Evolutionary conservation across 2,888 invertebrate species (phyloP), one percentile per base, ranked within the genome.

Genomic region (Argynnis bischoffii): DNA sequence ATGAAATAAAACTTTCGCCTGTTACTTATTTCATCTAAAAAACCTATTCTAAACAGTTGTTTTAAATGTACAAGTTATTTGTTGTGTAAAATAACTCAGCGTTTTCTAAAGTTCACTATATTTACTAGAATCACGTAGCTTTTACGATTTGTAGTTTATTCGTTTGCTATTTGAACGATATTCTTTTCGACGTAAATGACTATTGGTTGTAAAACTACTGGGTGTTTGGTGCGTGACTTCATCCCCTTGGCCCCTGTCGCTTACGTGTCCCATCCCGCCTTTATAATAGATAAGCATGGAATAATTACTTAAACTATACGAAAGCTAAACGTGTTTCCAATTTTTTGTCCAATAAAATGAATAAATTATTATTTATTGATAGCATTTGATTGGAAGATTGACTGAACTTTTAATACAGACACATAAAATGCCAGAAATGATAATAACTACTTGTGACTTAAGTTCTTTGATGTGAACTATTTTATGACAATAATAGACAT

Each of bases 191-290:
- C 73, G 74, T 77, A 76, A 72, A 77, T 75, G 76, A 76, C 80
- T 79, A 79, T 80, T 69, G 70, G 66, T 67, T 72, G 72, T 74
- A 80, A 80, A 82, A 81, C 79, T 79, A 80, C 79, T 79, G 76
- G 77, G 74, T 77, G 74, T 77, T 78, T 71, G 71, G 84, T 84
- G 85, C 86, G 85, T 86, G 85, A 82, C 86, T 80, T 69, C 75
- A 76, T 81, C 79, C 79, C 75, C 64, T 71, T 72, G 74, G 71
- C 70, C 74, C 54, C 69, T 67, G 70, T 69, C 74, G 76, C 77
- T 61, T 63, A 80, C 77, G 74, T 79, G 79, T 75, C 76, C 72
- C 72, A 75, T 76, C 75, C 74, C 68, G 70, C 75, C 72, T 78
- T 72, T 77, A 80, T 79, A 78, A 75, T 77, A 76, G 73, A 78